A percentile compares a stretch with the other conserved stretches of the same genome.
phyloP scores from a whole-genome alignment of 2,797 vertebrate species.

The Hippocampus kuda region DNA sequence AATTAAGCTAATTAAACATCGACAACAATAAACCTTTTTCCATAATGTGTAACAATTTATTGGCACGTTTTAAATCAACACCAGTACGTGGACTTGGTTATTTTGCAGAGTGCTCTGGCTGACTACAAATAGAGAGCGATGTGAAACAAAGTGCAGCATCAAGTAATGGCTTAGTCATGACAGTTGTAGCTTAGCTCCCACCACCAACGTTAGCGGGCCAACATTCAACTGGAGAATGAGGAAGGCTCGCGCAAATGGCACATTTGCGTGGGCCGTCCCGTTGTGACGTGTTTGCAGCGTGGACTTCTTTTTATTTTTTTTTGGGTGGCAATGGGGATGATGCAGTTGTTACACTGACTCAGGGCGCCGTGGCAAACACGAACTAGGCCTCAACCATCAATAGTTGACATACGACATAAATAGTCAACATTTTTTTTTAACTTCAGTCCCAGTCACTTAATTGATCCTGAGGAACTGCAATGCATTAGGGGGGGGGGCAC shows the following conservation, averaged over 20 bases:
- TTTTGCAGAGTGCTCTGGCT: background rate
- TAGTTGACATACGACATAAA: background rate
- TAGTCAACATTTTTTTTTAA: background rate
- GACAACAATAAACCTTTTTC: background rate
- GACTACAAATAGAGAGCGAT: background rate
- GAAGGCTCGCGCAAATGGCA: background rate
- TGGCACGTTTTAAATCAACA: background rate
- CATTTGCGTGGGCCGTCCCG: background rate
- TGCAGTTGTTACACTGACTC: background rate
- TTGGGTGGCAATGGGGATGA: too few species aligned
- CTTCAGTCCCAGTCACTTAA: background rate
- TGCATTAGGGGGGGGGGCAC: too few species aligned
- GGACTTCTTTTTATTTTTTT: too few species aligned
- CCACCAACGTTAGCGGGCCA: background rate
- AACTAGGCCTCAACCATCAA: background rate
- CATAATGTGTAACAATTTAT: too few species aligned
- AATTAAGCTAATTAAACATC: background rate
- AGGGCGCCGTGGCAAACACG: background rate
- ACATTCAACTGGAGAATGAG: background rate
- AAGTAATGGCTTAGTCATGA: constrained; percentile 3
- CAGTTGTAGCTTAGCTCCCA: background rate
- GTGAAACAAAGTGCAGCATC: background rate
- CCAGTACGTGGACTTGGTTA: background rate
- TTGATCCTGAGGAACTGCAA: too few species aligned
- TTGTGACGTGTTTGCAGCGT: background rate